Evolutionary conservation across 2,797 vertebrate genomes (phyloP), one percentile per base, ranked within the genome.

Genomic region (Varecia variegata): DNA sequence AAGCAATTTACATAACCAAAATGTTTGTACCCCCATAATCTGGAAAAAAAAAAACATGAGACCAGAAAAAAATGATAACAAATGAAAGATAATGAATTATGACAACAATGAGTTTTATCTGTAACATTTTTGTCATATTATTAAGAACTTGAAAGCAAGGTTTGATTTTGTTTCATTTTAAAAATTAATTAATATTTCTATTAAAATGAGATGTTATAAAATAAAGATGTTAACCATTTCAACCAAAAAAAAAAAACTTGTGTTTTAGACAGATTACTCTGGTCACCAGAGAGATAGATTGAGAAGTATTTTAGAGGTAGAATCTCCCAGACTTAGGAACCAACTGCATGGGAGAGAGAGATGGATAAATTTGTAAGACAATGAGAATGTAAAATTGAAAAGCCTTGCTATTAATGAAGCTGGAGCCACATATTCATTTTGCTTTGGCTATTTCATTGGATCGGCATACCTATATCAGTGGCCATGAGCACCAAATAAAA

Each of bases 121-220:
- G 15, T 83, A 35, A 38, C 1, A 47, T 60, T 92, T 91, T 10
- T 77, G n/a, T 80, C 11, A 50, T 74, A 43, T 70, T 50, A 74
- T 18, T 95, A 70, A 86, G 47, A 81, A 40, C 7, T 70, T 88
- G 38, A 88, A 81, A 95, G 77, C 9, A 95, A 88, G 15, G 4
- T 93, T 94, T 87, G n/a, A 70, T 85, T 89, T 93, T 12, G 4
- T 45, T 56, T 43, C 62, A 93, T 67, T 88, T 38, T 25, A 60
- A 88, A 67, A 88, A 45, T 70, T 92, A 85, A 45, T 76, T 91
- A 62, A 83, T 80, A 67, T 94, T 88, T 93, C 25, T 85, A 92
- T 82, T 83, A 79, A 96, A 74, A 81, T 30, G 32, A 93, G 25
- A 35, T 93, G 15, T 84, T 95, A 50, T 92, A 88, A 93, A 92